phyloP scores from a whole-genome alignment of 2,113 vertebrate species.

The Pomatostomus ruficeps region DNA sequence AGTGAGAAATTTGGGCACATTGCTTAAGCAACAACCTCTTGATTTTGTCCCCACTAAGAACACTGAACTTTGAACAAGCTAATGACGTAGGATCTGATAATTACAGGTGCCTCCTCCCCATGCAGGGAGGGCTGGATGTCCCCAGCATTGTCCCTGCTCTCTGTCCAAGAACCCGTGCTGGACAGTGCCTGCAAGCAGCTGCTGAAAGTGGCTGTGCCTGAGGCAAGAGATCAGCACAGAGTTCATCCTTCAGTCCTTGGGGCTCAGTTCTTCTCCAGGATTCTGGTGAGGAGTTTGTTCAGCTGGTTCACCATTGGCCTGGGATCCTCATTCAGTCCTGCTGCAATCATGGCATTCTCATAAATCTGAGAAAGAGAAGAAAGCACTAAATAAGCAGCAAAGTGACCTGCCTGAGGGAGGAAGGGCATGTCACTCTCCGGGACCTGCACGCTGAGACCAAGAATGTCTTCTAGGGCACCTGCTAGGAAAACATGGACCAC shows the following conservation, averaged over 20 bases:
- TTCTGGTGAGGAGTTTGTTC: constrained; percentile 86
- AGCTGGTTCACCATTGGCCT: constrained; percentile 90
- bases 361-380: constrained; percentile 80
- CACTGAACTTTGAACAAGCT: background rate
- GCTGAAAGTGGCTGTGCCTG: background rate
- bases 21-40: background rate
- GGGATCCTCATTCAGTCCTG: constrained; percentile 91
- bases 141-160: background rate
- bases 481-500: background rate
- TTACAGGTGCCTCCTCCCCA: background rate
- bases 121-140: background rate
- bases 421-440: background rate
- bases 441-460: background rate
- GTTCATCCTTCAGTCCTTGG: background rate
- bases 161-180: background rate
- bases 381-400: background rate
- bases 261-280: constrained; percentile 84
- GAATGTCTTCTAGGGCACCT: background rate
- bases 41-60: background rate
- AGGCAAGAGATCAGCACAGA: background rate
- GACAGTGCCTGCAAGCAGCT: background rate
- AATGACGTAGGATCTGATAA: background rate
- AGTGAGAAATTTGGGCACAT: background rate
- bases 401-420: background rate
- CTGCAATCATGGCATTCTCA: constrained; percentile 96